Evolutionary conservation across 2,888 invertebrate genomes (phyloP), one percentile per base, ranked within the genome.

Genomic region (Acleris laterana): DNA sequence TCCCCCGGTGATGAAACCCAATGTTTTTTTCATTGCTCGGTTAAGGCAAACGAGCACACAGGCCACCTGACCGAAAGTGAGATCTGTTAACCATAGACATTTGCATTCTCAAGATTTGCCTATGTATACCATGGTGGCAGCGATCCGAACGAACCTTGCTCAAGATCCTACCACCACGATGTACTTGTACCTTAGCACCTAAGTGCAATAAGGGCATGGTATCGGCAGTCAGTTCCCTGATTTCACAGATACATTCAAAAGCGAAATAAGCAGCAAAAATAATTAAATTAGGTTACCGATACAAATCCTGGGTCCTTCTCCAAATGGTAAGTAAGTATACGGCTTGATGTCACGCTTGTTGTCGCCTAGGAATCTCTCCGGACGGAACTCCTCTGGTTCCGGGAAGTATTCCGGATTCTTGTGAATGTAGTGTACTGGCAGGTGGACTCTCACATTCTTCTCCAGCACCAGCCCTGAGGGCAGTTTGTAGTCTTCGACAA

Each of bases 271-370:
- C 16, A 42, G 9, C 6, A 70, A 62, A 51, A 20, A 20, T 1
- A 3, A 20, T 20, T 2, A n/a, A n/a, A n/a, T n/a, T n/a, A n/a
- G n/a, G n/a, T 77, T 75, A 90, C 90, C 90, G 16, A 90, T 80
- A 68, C 90, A 90, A 50, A 81, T 74, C 66, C 89, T 80, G 0
- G 82, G 87, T 2, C 90, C 89, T 67, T 87, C 89, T 16, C 90
- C 90, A 65, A 89, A 91, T 0, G 90, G 88, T 56, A 88, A 70
- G 66, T 84, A 90, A 0, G 84, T 85, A 57, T 81, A 88, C 0
- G 84, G 86, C 20, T 69, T 81, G 3, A 89, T 77, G 16, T 80
- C 76, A 0, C 70, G 63, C 56, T 76, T 88, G 20, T 82, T 75
- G 2, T 81, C 83, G 0, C 74, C 74, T 1, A 83, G 67, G 69